Conservation (phyloP, 2,797 vertebrate genomes). For the Cichlasoma orientale region DNA sequence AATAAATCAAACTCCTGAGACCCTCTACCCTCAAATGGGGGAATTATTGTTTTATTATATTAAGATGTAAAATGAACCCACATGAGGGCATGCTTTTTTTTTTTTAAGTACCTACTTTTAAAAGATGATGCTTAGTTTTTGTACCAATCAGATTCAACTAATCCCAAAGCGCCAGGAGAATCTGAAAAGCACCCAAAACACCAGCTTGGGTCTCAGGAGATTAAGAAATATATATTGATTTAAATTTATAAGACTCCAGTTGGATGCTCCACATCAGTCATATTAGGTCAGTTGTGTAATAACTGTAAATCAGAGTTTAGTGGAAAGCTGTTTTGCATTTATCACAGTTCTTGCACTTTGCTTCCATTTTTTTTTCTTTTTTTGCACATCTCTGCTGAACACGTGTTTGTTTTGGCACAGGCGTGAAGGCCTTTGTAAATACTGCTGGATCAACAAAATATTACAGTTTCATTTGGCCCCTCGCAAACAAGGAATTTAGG, state of each 20-base stretch:
- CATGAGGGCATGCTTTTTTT: fast-evolving
- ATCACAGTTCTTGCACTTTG: background rate
- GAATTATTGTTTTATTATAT: background rate
- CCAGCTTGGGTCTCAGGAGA: background rate
- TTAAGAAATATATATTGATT: background rate
- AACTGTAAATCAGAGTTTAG: background rate
- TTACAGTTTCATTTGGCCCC: conserved; percentile 23
- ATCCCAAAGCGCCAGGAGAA: background rate
- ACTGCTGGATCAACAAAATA: background rate
- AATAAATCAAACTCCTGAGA: background rate
- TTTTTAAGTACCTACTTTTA: background rate
- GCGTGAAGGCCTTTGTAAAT: background rate
- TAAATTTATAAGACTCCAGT: background rate
- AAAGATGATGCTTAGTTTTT: background rate
- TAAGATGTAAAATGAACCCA: background rate
- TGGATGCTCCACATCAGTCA: background rate
- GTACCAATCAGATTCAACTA: background rate
- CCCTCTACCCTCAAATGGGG: background rate
- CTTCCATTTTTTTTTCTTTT: background rate
- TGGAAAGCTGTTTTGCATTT: background rate
- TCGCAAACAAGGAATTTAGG: conserved; percentile 10
- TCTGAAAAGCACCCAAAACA: background rate
- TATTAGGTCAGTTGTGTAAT: background rate
- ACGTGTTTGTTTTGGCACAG: conserved; percentile 16
- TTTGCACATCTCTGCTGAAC: background rate